A percentile compares a stretch with the other conserved stretches of the same genome.
Evolutionary conservation across 2,113 vertebrate genomes (phyloP).

Genomic region (Apteryx mantelli): DNA sequence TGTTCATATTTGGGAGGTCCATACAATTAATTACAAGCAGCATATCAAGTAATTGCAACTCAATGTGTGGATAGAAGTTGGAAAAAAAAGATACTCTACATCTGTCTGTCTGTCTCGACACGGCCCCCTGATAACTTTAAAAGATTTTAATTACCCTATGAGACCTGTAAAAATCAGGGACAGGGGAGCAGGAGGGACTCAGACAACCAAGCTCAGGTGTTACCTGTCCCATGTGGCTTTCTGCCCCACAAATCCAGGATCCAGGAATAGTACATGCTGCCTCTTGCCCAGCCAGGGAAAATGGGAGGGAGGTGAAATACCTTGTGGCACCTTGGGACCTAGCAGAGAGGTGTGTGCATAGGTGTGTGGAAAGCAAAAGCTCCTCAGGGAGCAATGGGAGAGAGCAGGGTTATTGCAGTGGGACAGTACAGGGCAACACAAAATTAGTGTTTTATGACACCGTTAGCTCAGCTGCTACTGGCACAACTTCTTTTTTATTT

Average conservation of each 20-base stretch:
- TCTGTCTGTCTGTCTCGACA: not conserved
- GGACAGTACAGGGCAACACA: not conserved
- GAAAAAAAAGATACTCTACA: not conserved
- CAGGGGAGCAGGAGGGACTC: not conserved
- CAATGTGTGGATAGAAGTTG: not conserved
- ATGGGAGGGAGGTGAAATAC: not conserved
- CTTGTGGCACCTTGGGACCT: fast-evolving
- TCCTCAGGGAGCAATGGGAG: not conserved
- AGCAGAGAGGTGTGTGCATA: not conserved
- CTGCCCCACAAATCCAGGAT: not conserved
- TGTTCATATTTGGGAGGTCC: not conserved
- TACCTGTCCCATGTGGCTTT: not conserved
- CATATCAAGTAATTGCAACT: not conserved
- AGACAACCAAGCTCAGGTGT: not conserved
- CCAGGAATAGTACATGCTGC: not conserved
- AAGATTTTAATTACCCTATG: not conserved
- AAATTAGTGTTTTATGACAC: not conserved
- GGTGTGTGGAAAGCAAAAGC: not conserved
- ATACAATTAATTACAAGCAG: not conserved
- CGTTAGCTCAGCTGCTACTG: not conserved
- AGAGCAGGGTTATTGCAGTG: not conserved
- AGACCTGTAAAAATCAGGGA: not conserved
- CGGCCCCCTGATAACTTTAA: not conserved
- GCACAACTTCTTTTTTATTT: not conserved
- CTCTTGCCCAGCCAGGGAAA: not conserved